Conservation (phyloP, 2,888 invertebrate species). For the Epinotia bilunana region DNA sequence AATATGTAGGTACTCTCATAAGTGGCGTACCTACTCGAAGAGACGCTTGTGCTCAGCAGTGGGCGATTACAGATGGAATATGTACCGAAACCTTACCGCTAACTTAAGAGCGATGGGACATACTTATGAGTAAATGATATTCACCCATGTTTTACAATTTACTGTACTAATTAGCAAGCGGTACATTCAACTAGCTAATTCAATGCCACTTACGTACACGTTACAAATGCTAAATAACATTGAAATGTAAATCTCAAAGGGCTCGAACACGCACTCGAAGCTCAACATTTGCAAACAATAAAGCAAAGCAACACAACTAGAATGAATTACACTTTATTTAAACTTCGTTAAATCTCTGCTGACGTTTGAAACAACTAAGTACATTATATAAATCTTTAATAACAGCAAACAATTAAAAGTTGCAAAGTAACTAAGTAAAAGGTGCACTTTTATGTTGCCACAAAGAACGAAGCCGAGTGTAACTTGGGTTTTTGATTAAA, state of each 20-base stretch:
- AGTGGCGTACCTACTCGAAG: too few relatives aligned
- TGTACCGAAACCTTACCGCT: too few relatives aligned
- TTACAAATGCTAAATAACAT: neutral
- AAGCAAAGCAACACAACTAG: conserved; percentile 25
- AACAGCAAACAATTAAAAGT: conserved; percentile 33
- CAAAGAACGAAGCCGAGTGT: neutral
- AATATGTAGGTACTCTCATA: too few relatives aligned
- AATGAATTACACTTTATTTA: conserved; percentile 27
- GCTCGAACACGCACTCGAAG: conserved; percentile 44
- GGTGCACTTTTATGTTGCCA: conserved; percentile 5
- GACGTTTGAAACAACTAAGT: conserved; percentile 17
- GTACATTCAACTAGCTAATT: neutral
- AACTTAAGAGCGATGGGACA: too few relatives aligned
- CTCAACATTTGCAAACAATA: conserved; percentile 18
- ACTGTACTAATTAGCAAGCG: too few relatives aligned
- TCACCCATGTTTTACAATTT: too few relatives aligned
- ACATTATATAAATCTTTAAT: conserved; percentile 21
- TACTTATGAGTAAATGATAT: too few relatives aligned
- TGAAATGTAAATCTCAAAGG: conserved; percentile 6
- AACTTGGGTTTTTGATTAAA: conserved; percentile 15
- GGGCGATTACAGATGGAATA: too few relatives aligned
- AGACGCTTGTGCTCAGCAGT: too few relatives aligned
- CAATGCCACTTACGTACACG: neutral
- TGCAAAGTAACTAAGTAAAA: conserved; percentile 17
- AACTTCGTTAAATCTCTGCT: conserved; percentile 18